Percentiles rank a stretch among this genome's conserved stretches.
Evolutionary conservation across 2,888 invertebrate genomes (phyloP).

Genomic region (Phyllotreta cruciferae): DNA sequence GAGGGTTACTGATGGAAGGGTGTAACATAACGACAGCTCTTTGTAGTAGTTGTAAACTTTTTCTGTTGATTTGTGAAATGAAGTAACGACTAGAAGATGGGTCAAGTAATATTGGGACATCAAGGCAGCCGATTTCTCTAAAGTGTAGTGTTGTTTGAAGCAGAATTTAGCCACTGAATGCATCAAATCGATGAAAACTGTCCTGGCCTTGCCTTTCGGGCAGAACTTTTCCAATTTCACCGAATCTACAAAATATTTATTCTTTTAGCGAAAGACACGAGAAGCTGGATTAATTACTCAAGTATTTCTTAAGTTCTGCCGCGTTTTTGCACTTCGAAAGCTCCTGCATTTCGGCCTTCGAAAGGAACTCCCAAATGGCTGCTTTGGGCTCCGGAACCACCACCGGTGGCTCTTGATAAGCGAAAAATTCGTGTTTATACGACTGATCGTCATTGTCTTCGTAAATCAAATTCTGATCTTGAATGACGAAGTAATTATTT

Average conservation of each 20-base stretch:
- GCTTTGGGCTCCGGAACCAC: slow-evolving; percentile 46
- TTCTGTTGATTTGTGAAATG: slow-evolving; percentile 51
- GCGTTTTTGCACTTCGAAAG: slow-evolving; percentile 44
- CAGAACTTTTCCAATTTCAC: slow-evolving; percentile 43
- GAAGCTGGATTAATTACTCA: slow-evolving; percentile 45
- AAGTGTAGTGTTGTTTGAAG: slow-evolving; percentile 44
- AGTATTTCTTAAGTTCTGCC: slow-evolving; percentile 44
- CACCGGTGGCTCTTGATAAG: slow-evolving; percentile 41
- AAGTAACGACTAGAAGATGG: slow-evolving; percentile 53
- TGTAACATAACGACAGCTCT: slow-evolving; percentile 52
- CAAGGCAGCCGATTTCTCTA: slow-evolving; percentile 53
- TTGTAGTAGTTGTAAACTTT: slow-evolving; percentile 56
- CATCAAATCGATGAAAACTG: slow-evolving; percentile 53
- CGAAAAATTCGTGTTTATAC: slow-evolving; percentile 34
- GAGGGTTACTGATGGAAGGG: slow-evolving; percentile 50
- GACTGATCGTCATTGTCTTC: slow-evolving; percentile 8
- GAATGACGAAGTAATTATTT: slow-evolving; percentile 31
- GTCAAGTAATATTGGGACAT: slow-evolving; percentile 56
- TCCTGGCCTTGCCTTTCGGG: slow-evolving; percentile 50
- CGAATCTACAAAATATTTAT: slow-evolving; percentile 46
- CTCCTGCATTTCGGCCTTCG: slow-evolving; percentile 47
- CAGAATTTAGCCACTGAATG: slow-evolving; percentile 53
- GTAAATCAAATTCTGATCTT: slow-evolving; percentile 10
- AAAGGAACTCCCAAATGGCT: slow-evolving; percentile 52
- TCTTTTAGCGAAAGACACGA: neutral